Evolutionary conservation across 2,888 invertebrate genomes (phyloP), one percentile per base, ranked within the genome.

Genomic region (Xanthorhoe designata): DNA sequence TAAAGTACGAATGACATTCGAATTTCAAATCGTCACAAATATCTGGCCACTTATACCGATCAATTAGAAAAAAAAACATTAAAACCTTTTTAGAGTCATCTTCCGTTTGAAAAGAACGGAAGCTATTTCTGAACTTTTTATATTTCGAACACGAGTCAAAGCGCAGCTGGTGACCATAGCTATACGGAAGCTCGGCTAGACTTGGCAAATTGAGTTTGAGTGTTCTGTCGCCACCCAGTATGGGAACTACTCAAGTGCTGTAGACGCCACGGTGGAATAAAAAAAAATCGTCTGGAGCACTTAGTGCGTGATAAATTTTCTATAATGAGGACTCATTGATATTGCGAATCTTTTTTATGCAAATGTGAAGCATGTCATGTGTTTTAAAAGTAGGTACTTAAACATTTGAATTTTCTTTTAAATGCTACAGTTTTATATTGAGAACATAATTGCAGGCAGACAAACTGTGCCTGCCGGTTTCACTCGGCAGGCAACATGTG

Each of bases 141-240:
- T 70, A 65, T 70, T 72, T 64, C 32, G 50, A 64, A 64, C 71
- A 73, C 73, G 68, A 71, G 71, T 66, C 70, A 62, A 69, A 66
- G 55, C 70, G 71, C 75, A 73, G 71, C 74, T 74, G 72, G 72
- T 66, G 63, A 66, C 66, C 68, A 73, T 74, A 71, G 72, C 72
- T 70, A 77, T 76, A 83, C 88, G 90, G 90, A 91, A 91, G 80
- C 84, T 71, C 76, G 90, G 84, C 90, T 89, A 91, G 91, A 92
- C 92, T 81, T 91, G 51, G 92, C 92, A 90, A 91, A 92, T 91
- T 90, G 89, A 78, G 80, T 83, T 85, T 83, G 83, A 92, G 91
- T 91, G 90, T 83, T 85, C 81, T 89, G 92, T 91, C 92, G 92
- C 92, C 92, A 92, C 92, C 92, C 92, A 89, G 89, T 66, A 69